phyloP scores from a whole-genome alignment of 1,140 invertebrate genomes.

The Chelonus insularis region DNA sequence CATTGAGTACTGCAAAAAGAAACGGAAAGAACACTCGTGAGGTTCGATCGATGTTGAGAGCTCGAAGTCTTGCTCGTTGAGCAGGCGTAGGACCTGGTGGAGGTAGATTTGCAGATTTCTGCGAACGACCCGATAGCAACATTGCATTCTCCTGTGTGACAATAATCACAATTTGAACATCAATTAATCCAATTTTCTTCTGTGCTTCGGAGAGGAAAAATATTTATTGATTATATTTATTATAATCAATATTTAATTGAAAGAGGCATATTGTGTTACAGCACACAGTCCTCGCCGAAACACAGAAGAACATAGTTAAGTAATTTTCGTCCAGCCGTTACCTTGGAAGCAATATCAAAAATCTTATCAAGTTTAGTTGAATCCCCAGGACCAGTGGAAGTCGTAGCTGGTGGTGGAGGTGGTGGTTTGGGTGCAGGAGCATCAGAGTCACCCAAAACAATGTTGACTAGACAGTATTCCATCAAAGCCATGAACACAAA shows the following conservation, averaged over 20 bases:
- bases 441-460: constrained; percentile 78
- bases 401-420: constrained; percentile 42
- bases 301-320: constrained; percentile 35
- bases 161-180: constrained; percentile 48
- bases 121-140: constrained; percentile 59
- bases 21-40: constrained; percentile 86
- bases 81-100: constrained; percentile 63
- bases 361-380: constrained; percentile 61
- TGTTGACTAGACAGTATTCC: constrained; percentile 92
- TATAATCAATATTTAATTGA: no score
- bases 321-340: constrained; percentile 41
- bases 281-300: constrained; percentile 33
- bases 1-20: constrained; percentile 81
- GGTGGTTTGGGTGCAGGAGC: constrained; percentile 52
- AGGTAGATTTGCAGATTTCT: constrained; percentile 51
- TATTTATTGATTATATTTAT: constrained; percentile 16
- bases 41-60: constrained; percentile 83
- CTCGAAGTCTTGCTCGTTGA: constrained; percentile 71
- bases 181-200: constrained; percentile 32
- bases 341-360: constrained; percentile 62
- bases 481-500: constrained; percentile 93
- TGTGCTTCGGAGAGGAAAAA: constrained; percentile 33
- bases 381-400: constrained; percentile 44
- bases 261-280: no score
- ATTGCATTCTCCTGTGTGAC: constrained; percentile 61